Conservation (phyloP, 2,113 vertebrate genomes). For the Nesospiza acunhae region DNA sequence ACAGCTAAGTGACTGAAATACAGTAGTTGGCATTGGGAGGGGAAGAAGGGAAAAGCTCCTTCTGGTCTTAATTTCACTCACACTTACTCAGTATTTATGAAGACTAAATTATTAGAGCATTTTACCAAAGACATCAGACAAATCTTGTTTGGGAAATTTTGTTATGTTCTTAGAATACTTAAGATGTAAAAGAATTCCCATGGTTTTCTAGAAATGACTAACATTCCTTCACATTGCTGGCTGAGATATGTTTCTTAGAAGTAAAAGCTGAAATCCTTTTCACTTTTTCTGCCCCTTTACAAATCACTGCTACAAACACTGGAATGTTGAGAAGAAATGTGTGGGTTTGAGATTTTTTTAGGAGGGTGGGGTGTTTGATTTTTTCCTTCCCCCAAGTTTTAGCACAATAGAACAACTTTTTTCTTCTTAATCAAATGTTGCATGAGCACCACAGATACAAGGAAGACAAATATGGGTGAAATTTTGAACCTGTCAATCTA, state of each 20-base stretch:
- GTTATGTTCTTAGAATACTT: neutral
- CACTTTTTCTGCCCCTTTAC: neutral
- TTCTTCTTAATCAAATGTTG: neutral
- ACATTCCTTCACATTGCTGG: neutral
- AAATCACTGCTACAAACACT: neutral
- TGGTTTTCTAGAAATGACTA: neutral
- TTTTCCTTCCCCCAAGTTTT: neutral
- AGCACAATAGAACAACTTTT: neutral
- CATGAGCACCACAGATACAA: neutral
- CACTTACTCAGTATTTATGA: neutral
- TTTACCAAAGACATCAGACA: neutral
- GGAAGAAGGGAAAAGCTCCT: neutral
- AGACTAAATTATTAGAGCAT: neutral
- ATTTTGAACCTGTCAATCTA: slow-evolving; percentile 12
- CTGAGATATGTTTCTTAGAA: neutral
- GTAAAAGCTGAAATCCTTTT: neutral
- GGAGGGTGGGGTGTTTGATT: neutral
- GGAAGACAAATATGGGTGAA: neutral
- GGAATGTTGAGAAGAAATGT: neutral
- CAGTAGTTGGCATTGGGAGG: neutral
- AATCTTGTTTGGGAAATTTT: neutral
- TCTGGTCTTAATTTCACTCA: neutral
- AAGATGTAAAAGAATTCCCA: neutral
- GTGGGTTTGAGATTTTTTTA: neutral
- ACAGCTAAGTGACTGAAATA: neutral